phyloP scores from a whole-genome alignment of 1,140 invertebrate genomes.

The Leptinotarsa lineolata region DNA sequence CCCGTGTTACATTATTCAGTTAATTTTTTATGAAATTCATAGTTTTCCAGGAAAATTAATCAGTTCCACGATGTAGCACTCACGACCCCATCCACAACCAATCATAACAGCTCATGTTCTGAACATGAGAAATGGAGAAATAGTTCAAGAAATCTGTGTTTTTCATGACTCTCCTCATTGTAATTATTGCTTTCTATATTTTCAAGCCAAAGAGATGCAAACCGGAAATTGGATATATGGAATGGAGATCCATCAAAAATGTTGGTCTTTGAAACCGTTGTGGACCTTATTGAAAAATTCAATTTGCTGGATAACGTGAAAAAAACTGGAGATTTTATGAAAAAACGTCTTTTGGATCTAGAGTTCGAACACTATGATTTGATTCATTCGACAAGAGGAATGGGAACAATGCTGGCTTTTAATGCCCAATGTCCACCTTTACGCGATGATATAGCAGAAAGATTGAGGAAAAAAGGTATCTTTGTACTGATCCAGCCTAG shows the following conservation, averaged over 20 bases:
- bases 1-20: no score
- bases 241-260: conserved; percentile 97
- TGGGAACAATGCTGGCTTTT: conserved; percentile 90
- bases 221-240: conserved; percentile 98
- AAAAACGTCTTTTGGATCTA: conserved; percentile 71
- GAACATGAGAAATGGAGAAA: no score
- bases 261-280: conserved; percentile 83
- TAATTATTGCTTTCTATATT: neutral
- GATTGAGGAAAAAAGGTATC: conserved; percentile 76
- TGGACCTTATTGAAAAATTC: conserved; percentile 84
- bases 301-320: conserved; percentile 78
- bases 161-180: no score
- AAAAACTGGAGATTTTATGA: conserved; percentile 75
- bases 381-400: conserved; percentile 81
- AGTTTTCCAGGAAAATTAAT: no score
- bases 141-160: no score
- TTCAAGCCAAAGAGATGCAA: conserved; percentile 74
- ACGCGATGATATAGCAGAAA: conserved; percentile 77
- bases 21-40: no score
- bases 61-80: no score
- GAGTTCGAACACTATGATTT: conserved; percentile 75
- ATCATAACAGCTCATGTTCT: no score
- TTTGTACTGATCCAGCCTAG: neutral
- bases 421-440: conserved; percentile 69
- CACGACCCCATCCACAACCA: no score